Conservation (phyloP, 2,113 vertebrate genomes). For the Verasper variegatus region DNA sequence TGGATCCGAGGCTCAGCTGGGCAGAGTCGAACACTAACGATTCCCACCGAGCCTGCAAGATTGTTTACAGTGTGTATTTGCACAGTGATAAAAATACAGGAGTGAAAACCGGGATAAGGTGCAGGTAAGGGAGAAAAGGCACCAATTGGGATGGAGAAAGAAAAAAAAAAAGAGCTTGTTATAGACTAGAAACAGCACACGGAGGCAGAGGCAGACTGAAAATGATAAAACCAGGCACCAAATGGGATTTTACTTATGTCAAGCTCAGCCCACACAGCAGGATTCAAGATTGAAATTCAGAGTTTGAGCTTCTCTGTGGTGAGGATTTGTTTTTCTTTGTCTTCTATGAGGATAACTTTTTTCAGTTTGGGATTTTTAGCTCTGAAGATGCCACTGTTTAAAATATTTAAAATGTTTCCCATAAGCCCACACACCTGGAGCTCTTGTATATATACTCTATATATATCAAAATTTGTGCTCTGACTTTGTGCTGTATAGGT, state of each 20-base stretch:
- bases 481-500: no score
- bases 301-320: neutral
- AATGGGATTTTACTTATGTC: neutral
- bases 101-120: neutral
- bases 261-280: neutral
- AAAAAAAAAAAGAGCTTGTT: neutral
- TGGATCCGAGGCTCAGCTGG: slow-evolving; percentile 17
- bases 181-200: neutral
- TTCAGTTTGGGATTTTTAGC: neutral
- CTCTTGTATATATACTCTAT: no score
- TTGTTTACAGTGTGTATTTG: slow-evolving; percentile 2
- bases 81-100: slow-evolving; percentile 14
- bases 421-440: no score
- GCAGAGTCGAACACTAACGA: slow-evolving; percentile 16
- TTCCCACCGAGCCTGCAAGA: slow-evolving; percentile 7
- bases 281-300: neutral
- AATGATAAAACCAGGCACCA: neutral
- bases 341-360: neutral
- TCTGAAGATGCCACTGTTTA: neutral
- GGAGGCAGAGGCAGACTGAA: neutral
- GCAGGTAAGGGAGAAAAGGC: neutral
- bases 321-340: neutral
- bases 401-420: no score
- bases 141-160: neutral
- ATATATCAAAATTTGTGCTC: no score